Evolutionary conservation across 2,797 vertebrate species (phyloP).

Genomic region (Geotrypetes seraphini): DNA sequence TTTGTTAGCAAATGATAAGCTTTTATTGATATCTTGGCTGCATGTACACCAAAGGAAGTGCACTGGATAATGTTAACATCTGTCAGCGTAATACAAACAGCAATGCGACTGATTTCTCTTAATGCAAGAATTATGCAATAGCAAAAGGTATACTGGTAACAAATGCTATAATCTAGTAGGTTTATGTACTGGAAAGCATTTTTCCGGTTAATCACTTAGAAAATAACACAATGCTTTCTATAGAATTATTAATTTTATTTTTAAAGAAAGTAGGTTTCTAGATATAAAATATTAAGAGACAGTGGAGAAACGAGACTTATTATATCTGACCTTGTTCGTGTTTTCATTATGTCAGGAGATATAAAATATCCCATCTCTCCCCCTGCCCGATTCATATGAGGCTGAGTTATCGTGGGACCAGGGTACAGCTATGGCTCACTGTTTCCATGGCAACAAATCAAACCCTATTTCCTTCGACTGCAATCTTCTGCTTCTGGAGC

Average conservation of each 20-base stretch:
- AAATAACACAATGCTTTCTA: too few species aligned
- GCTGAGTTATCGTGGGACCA: constrained; percentile 65
- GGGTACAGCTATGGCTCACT: constrained; percentile 60
- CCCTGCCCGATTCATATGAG: constrained; percentile 56
- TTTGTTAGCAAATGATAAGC: constrained; percentile 50
- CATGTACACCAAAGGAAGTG: constrained; percentile 46
- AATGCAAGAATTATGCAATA: constrained; percentile 47
- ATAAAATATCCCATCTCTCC: too few species aligned
- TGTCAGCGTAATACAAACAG: constrained; percentile 50
- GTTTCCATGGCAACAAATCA: constrained; percentile 70
- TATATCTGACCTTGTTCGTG: constrained; percentile 64
- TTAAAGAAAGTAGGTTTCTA: too few species aligned
- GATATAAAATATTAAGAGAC: too few species aligned
- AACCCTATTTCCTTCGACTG: constrained; percentile 58
- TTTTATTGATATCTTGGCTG: constrained; percentile 47
- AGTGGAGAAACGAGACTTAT: too few species aligned
- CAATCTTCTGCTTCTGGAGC: constrained; percentile 53
- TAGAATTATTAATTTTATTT: too few species aligned
- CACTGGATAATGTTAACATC: constrained; percentile 54
- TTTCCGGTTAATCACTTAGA: constrained; percentile 30
- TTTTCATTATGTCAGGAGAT: constrained; percentile 61
- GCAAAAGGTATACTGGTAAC: constrained; percentile 40
- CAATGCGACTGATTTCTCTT: constrained; percentile 55
- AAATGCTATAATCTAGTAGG: too few species aligned
- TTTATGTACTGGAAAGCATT: constrained; percentile 34